These are phyloP conservation scores for Phaenicophaeus curvirostris DNA, from an alignment of 2,797 vertebrate species.

Conservation along the genomic window DNA sequence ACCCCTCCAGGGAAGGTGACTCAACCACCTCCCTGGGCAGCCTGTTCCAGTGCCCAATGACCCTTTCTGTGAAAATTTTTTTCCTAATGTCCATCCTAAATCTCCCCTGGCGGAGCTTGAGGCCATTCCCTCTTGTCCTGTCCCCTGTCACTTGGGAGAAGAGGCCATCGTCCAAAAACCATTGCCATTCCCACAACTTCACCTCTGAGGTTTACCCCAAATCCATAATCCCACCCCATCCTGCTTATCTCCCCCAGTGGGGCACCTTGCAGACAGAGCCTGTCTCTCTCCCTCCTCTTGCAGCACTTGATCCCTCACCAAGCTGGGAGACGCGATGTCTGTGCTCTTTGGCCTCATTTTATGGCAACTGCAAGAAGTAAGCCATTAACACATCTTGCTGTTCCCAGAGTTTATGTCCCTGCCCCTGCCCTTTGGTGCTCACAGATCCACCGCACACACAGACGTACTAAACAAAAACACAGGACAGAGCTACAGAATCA, in stretches of 20 bases:
- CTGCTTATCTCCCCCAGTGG: not conserved
- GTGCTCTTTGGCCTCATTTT: not conserved
- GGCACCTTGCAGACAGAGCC: not conserved
- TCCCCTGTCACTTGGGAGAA: too few relatives aligned
- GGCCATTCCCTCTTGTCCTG: too few relatives aligned
- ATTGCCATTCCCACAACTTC: not conserved
- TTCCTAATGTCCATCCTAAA: too few relatives aligned
- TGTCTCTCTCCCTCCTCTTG: not conserved
- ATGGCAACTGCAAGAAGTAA: not conserved
- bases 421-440: not conserved
- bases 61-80: too few relatives aligned
- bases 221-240: not conserved
- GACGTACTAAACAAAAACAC: not conserved
- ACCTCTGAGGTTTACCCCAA: not conserved
- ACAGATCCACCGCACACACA: not conserved
- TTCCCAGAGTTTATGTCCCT: not conserved
- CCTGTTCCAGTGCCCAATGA: too few relatives aligned
- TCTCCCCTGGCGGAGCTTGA: too few relatives aligned
- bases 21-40: too few relatives aligned
- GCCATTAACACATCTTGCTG: not conserved
- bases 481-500: too few relatives aligned
- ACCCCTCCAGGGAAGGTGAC: too few relatives aligned
- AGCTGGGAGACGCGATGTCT: accelerated
- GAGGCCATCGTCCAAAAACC: not conserved
- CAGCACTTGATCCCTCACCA: not conserved